Evolutionary conservation across 2,797 vertebrate species (phyloP).

Genomic region (Bradypodion ventrale): DNA sequence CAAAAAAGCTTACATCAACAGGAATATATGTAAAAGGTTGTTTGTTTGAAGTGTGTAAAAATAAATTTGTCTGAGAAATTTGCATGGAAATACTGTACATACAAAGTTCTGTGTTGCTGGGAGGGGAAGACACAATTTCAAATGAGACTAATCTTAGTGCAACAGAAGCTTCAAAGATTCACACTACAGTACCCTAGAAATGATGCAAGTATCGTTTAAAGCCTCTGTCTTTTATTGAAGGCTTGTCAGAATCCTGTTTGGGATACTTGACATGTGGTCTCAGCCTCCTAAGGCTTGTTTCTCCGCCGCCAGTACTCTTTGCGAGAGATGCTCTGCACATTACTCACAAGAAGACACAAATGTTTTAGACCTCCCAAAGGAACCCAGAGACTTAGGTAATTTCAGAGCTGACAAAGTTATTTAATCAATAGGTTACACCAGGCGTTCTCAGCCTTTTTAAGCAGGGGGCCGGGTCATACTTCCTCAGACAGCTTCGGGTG

Average conservation of each 20-base stretch:
- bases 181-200: neutral
- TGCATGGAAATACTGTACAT: neutral
- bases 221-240: neutral
- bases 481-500: too few species aligned
- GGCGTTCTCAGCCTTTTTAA: too few species aligned
- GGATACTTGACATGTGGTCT: too few species aligned
- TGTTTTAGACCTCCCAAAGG: too few species aligned
- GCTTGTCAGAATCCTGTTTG: neutral
- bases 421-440: too few species aligned
- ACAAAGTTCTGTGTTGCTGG: neutral
- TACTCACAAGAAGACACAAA: too few species aligned
- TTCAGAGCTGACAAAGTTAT: too few species aligned
- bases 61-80: neutral
- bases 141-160: neutral
- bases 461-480: too few species aligned
- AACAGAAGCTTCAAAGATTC: neutral
- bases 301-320: too few species aligned
- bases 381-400: too few species aligned
- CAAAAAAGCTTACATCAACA: neutral
- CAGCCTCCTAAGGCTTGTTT: too few species aligned
- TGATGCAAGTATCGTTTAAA: neutral
- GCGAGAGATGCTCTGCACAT: too few species aligned
- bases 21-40: neutral
- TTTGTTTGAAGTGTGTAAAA: neutral
- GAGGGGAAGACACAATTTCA: neutral